phyloP scores from a whole-genome alignment of 2,888 invertebrate species.

The Tipula lateralis region DNA sequence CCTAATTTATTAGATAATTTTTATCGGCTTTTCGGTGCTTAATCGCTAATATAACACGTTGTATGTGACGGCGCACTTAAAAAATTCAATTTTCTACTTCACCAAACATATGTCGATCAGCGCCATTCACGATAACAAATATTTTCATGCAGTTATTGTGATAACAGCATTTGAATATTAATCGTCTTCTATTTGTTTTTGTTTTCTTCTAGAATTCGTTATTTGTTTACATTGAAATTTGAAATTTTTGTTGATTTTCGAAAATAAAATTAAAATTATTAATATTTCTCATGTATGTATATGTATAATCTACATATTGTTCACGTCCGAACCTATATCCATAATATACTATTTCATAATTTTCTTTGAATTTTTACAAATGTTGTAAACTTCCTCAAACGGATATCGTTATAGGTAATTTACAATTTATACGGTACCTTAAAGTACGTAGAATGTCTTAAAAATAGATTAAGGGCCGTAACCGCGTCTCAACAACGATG shows the following conservation, averaged over 20 bases:
- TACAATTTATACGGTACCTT: too few relatives aligned
- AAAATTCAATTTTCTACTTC: neutral
- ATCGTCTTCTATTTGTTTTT: neutral
- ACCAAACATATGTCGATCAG: neutral
- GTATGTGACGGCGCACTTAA: neutral
- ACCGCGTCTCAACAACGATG: too few relatives aligned
- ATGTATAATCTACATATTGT: neutral
- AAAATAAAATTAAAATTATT: neutral
- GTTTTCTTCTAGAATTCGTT: neutral
- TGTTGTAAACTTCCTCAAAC: neutral
- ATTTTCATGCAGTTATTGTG: neutral
- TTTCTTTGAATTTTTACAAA: neutral
- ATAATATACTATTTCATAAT: neutral
- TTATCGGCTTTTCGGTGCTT: neutral
- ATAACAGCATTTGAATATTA: neutral
- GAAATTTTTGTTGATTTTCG: conserved; percentile 11
- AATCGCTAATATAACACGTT: neutral
- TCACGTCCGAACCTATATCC: neutral
- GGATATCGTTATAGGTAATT: neutral
- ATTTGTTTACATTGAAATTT: conserved; percentile 11
- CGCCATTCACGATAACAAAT: neutral
- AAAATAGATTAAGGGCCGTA: too few relatives aligned
- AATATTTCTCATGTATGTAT: neutral
- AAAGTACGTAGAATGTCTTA: too few relatives aligned
- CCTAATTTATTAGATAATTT: conserved; percentile 11